Conservation (phyloP, 1,140 invertebrate genomes). For the Cataglyphis hispanica region DNA sequence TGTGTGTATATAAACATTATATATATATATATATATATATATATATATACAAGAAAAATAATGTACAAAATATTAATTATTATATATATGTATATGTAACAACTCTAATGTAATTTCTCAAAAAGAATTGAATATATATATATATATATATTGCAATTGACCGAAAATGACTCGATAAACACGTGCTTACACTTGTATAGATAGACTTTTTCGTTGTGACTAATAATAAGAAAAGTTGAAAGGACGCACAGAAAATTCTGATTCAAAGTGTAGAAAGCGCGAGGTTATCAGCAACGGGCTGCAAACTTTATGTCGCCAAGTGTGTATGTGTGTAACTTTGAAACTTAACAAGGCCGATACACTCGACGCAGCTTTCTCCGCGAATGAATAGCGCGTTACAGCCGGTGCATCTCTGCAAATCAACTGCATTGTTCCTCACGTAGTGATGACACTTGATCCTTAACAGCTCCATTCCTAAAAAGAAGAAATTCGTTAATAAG, state of each 20-base stretch:
- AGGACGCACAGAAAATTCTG: slow-evolving; percentile 65
- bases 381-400: slow-evolving; percentile 62
- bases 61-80: too few relatives aligned
- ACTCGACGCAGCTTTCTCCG: slow-evolving; percentile 65
- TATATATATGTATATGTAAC: too few relatives aligned
- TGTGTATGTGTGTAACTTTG: slow-evolving; percentile 71
- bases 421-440: slow-evolving; percentile 61
- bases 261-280: slow-evolving; percentile 68
- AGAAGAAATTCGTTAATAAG: not conserved
- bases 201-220: slow-evolving; percentile 2
- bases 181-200: slow-evolving; percentile 12
- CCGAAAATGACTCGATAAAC: not conserved
- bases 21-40: not conserved
- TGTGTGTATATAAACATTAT: not conserved
- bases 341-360: slow-evolving; percentile 73
- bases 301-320: slow-evolving; percentile 48
- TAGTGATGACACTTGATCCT: slow-evolving; percentile 34
- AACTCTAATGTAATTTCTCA: not conserved
- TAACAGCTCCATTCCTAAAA: not conserved
- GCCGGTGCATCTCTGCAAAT: slow-evolving; percentile 64
- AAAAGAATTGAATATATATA: not conserved
- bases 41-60: not conserved
- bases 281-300: slow-evolving; percentile 56
- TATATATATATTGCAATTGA: not conserved
- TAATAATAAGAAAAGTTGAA: slow-evolving; percentile 3